These are phyloP conservation scores for Drymodes brunneopygia DNA, from an alignment of 2,113 vertebrate genomes.

Conservation along the genomic window DNA sequence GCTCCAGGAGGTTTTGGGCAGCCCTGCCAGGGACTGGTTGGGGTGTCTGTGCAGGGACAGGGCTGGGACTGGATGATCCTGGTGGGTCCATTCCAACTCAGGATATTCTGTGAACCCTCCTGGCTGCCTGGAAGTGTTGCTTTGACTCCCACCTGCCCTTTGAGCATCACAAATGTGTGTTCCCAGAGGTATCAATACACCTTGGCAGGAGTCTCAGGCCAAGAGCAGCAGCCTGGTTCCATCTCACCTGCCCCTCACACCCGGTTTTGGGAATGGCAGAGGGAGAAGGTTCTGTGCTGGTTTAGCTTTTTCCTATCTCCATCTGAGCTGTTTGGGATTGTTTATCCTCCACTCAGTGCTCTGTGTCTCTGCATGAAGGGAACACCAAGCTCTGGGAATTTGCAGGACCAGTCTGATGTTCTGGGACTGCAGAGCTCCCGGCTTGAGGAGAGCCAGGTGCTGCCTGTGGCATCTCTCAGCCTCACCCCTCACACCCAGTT, in stretches of 20 bases:
- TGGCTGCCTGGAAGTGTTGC: background rate
- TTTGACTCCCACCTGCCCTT: background rate
- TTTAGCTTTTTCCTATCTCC: background rate
- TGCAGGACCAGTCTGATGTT: background rate
- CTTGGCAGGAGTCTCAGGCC: background rate
- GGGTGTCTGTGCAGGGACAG: fast-evolving
- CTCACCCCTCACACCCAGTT: background rate
- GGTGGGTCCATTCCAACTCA: too few species aligned
- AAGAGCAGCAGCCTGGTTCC: background rate
- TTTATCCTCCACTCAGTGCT: background rate
- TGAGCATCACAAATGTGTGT: fast-evolving
- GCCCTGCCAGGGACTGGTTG: fast-evolving
- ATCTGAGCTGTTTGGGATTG: background rate
- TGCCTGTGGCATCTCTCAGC: background rate
- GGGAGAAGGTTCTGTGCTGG: background rate
- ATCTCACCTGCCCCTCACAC: background rate
- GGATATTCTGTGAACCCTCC: background rate
- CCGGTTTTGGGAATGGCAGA: background rate
- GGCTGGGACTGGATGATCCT: fast-evolving
- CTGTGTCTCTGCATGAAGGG: background rate
- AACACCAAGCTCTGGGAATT: background rate
- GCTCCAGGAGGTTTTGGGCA: fast-evolving
- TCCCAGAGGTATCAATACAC: background rate
- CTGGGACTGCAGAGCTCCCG: background rate
- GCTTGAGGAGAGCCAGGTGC: background rate